These are phyloP conservation scores for Rhynchomys soricoides DNA, from an alignment of 2,113 vertebrate species.

Conservation along the genomic window DNA sequence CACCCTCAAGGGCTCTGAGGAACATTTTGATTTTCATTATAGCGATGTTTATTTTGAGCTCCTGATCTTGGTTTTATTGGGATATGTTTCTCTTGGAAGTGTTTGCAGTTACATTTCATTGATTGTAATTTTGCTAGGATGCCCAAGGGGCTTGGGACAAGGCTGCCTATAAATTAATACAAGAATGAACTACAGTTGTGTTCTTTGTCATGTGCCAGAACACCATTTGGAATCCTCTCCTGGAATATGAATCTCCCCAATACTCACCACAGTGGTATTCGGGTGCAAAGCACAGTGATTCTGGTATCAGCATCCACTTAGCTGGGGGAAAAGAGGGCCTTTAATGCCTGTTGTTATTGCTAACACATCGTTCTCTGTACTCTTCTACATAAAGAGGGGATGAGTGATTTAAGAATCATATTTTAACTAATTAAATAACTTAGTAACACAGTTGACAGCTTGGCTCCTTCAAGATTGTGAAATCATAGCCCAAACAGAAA, in stretches of 20 bases:
- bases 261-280: constrained; percentile 76
- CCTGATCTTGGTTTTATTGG: constrained; percentile 67
- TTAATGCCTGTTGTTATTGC: constrained; percentile 64
- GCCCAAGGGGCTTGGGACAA: constrained; percentile 62
- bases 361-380: constrained; percentile 60
- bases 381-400: constrained; percentile 34
- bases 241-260: constrained; percentile 63
- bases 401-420: constrained; percentile 42
- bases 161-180: constrained; percentile 72
- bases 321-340: background rate
- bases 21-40: constrained; percentile 52
- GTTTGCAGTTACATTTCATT: constrained; percentile 67
- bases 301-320: constrained; percentile 48
- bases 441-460: constrained; percentile 41
- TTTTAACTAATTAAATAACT: constrained; percentile 61
- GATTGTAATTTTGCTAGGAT: constrained; percentile 64
- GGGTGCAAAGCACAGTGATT: constrained; percentile 73
- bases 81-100: constrained; percentile 65
- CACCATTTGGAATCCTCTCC: constrained; percentile 68
- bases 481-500: constrained; percentile 34
- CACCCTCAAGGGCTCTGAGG: constrained; percentile 18
- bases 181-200: constrained; percentile 70
- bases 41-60: constrained; percentile 65
- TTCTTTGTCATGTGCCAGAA: constrained; percentile 67
- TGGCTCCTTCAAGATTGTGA: constrained; percentile 40